Evolutionary conservation across 30 jellyfish, hydroid and myxozoan species (phyloP), one percentile per base, ranked within the genome.

Genomic region (Aurelia sp.): DNA sequence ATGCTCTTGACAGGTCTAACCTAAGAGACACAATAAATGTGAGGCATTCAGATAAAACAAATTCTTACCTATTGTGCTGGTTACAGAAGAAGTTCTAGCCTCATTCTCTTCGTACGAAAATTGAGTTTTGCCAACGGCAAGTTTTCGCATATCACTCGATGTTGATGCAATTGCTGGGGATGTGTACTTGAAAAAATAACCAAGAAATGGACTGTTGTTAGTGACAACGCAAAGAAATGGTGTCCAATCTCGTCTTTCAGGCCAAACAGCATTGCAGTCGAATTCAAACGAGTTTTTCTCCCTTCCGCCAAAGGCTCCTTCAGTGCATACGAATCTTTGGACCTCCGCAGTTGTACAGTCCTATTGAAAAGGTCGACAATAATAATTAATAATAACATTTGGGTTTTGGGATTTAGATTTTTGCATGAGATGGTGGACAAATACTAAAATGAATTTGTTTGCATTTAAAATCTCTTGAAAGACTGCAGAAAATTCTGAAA

Each of bases 181-280:
- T 40, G 97, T 77, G 53, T 79, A 89, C 27, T 80, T 80, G 72
- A 52, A 79, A 60, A 81, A 80, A 44, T 44, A 89, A 13, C 97
- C 97, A 24, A 88, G 82, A 51, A 88, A 78, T 17, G 96, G 96
- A 71, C 91, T 88, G 77, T 88, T 88, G 70, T 88, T 88, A 13
- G 96, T 88, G 38, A 72, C 89, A 15, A 88, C 96, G 38, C 96
- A 88, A 40, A 88, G 86, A 13, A 78, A 27, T 59, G 96, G 96
- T 12, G 85, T 78, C 96, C 96, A 88, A 31, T 78, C 96, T 21
- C 70, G 78, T 59, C 77, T 71, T 22, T 88, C 96, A 5, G 96
- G 96, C 96, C 96, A 88, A 10, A 70, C 64, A 2, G 96, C 91
- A 19, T 68, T 63, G 85, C 96, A 88, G 31, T 81, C 84, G 53